phyloP scores from a whole-genome alignment of 2,113 vertebrate genomes.

The Xiphophorus maculatus region DNA sequence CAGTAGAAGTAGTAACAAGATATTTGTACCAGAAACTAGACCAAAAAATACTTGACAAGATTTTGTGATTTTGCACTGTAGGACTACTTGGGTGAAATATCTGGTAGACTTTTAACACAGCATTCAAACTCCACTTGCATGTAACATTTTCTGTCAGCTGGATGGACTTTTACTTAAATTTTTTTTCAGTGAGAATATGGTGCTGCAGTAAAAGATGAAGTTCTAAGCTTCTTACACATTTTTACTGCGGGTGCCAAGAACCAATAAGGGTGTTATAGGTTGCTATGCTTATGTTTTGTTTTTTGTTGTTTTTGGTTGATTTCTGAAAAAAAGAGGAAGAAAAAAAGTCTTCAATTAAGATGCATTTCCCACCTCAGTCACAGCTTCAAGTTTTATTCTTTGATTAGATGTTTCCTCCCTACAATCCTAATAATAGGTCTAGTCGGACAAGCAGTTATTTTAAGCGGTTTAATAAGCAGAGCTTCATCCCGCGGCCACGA shows the following conservation, averaged over 20 bases:
- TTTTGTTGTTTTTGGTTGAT: background rate
- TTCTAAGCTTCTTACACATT: background rate
- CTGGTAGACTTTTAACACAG: no score
- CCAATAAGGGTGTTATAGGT: background rate
- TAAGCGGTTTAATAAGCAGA: slow-evolving; percentile 9
- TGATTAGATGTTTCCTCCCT: background rate
- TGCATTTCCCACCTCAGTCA: background rate
- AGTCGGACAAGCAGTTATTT: slow-evolving; percentile 21
- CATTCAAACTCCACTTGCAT: no score
- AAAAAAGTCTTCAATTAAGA: background rate
- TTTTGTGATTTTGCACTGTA: no score
- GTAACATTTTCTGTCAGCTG: no score
- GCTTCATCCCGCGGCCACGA: slow-evolving; percentile 23
- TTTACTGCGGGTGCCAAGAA: background rate
- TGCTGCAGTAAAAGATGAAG: background rate
- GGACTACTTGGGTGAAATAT: no score
- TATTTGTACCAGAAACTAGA: no score
- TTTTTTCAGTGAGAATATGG: background rate
- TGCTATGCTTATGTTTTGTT: background rate
- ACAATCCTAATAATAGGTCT: background rate
- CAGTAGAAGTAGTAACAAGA: no score
- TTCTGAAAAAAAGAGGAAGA: background rate
- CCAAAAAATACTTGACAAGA: no score
- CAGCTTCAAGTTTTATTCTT: background rate
- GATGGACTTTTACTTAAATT: no score